Evolutionary conservation across 2,888 invertebrate species (phyloP).

Genomic region (Acleris emargana): DNA sequence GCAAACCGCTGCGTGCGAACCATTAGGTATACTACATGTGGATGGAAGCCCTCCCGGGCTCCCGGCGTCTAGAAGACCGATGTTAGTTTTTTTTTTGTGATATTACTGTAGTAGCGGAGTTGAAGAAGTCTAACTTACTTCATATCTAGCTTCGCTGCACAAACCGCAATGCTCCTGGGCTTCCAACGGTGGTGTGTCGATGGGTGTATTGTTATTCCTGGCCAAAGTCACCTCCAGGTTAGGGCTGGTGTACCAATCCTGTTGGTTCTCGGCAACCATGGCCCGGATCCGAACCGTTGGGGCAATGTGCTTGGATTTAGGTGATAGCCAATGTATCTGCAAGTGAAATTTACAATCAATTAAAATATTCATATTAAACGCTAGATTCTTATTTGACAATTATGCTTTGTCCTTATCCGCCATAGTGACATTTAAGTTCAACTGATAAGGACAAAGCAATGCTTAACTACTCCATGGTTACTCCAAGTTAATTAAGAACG

Average conservation of each 20-base stretch:
- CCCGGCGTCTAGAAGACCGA: too few relatives aligned
- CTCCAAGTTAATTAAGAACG: too few relatives aligned
- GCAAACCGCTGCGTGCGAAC: too few relatives aligned
- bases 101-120: background rate
- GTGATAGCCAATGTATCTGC: constrained; percentile 77
- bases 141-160: constrained; percentile 75
- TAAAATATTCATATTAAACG: background rate
- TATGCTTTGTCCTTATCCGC: too few relatives aligned
- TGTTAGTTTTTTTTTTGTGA: too few relatives aligned
- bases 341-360: constrained; percentile 5
- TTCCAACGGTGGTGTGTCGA: constrained; percentile 60
- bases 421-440: too few relatives aligned
- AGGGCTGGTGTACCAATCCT: constrained; percentile 66
- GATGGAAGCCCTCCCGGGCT: too few relatives aligned
- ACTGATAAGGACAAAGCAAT: too few relatives aligned
- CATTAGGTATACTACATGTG: too few relatives aligned
- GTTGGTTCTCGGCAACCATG: constrained; percentile 73
- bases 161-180: constrained; percentile 55
- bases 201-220: constrained; percentile 57
- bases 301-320: constrained; percentile 50
- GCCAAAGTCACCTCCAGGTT: constrained; percentile 58
- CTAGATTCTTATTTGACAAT: background rate
- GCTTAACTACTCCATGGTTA: too few relatives aligned
- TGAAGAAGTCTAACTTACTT: constrained; percentile 51
- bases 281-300: constrained; percentile 67